Base-by-base conservation (phyloP, 37 sponge, comb jelly and placozoan genomes). In the Crambe crambe region DNA sequence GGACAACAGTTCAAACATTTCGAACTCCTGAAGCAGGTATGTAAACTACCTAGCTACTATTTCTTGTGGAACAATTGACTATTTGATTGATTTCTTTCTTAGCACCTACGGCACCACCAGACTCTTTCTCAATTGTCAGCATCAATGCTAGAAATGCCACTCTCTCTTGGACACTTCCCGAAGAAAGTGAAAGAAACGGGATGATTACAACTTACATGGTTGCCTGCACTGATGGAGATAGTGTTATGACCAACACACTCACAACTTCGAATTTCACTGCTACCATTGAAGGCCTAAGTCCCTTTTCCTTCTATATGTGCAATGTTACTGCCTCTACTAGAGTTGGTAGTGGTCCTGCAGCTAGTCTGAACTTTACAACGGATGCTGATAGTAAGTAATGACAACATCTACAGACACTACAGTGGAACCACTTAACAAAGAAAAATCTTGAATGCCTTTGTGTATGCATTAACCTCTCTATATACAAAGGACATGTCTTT, bases 81-180 rank as follows among this genome's bases (percentile, higher is more conserved):
- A 68, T 36, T 35, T 34, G 37, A 20, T 56, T 73, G 6, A 6
- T n/a, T 29, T 54, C 1, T 31, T 73, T 26, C 34, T 21, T 32
- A 73, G 74, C 74, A 31, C 74, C 74, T 2, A 73, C 57, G 20
- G 74, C 31, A 51, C 74, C 31, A 56, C 74, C 74, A 56, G 31
- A 27, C 17, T 25, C 17, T 26, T 73, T 73, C 20, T 25, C 56
- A 56, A 32, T 73, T 32, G 44, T 26, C 25, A 25, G 6, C 73
- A 72, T 44, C 15, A 27, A 32, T 2, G 1, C 57, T 22, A 73
- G 74, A 51, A 73, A 3, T 54, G 58, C 51, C 36, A 73, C 57
- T n/a, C 36, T 73, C 34, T 73, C 74, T 56, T 73, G 74, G 74
- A 8, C 31, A 22, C 74, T 26, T 35, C 74, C 74, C 17, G 35